These are phyloP conservation scores for Pissodes strobi DNA, from an alignment of 1,140 invertebrate genomes.

Conservation along the genomic window DNA sequence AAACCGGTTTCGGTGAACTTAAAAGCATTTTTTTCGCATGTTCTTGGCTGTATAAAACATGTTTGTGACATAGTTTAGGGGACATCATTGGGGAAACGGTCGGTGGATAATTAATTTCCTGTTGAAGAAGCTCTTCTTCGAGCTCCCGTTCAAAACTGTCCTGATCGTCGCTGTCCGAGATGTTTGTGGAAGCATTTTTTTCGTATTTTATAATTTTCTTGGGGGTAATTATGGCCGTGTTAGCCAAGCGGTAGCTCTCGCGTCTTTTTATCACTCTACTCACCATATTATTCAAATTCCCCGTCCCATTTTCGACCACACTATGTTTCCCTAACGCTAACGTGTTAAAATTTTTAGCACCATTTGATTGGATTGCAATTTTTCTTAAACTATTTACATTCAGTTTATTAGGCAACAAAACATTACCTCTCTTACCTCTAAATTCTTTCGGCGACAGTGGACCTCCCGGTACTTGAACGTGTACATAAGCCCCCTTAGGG, in stretches of 20 bases:
- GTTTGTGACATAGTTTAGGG: conserved; percentile 47
- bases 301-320: not conserved
- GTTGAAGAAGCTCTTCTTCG: conserved; percentile 66
- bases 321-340: conserved; percentile 20
- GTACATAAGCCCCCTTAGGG: conserved; percentile 69
- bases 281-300: not conserved
- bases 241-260: conserved; percentile 85
- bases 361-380: conserved; percentile 12
- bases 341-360: conserved; percentile 18
- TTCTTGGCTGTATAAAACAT: conserved; percentile 48
- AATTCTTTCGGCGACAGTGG: conserved; percentile 63
- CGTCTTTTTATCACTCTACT: conserved; percentile 68
- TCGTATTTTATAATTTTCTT: conserved; percentile 46
- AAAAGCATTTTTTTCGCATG: conserved; percentile 55
- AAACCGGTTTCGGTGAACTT: conserved; percentile 60
- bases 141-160: conserved; percentile 65
- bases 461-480: conserved; percentile 70
- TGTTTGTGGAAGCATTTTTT: conserved; percentile 36
- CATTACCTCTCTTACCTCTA: conserved; percentile 60
- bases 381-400: conserved; percentile 25
- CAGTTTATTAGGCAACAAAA: conserved; percentile 16
- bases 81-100: conserved; percentile 63
- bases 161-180: conserved; percentile 41
- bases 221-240: conserved; percentile 66
- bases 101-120: conserved; percentile 72